A percentile compares a stretch with the other conserved stretches of the same genome.
Evolutionary conservation across 2,888 invertebrate species (phyloP).

Genomic region (Callosobruchus maculatus): DNA sequence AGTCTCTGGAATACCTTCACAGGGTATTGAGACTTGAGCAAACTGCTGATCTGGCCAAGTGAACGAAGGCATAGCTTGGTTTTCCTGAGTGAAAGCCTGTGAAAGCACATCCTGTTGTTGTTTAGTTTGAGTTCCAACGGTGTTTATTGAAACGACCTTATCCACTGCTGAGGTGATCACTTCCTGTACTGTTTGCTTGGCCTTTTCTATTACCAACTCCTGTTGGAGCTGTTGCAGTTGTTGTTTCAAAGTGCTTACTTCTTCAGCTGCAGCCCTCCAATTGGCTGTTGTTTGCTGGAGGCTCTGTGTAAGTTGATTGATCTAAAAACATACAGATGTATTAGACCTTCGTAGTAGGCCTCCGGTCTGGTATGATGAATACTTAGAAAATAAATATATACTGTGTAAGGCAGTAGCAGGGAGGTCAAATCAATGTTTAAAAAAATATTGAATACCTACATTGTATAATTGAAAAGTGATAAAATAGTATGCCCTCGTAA

Average conservation of each 20-base stretch:
- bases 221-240: constrained; percentile 17
- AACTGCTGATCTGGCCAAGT: neutral
- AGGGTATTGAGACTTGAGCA: neutral
- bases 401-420: too few species aligned
- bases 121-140: constrained; percentile 17
- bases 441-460: too few species aligned
- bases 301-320: constrained; percentile 13
- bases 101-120: neutral
- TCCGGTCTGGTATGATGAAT: too few species aligned
- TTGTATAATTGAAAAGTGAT: too few species aligned
- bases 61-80: neutral
- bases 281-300: constrained; percentile 11
- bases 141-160: constrained; percentile 11
- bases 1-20: neutral
- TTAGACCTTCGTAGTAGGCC: too few species aligned
- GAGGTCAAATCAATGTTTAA: too few species aligned
- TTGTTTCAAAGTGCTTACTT: constrained; percentile 25
- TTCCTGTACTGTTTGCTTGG: constrained; percentile 22
- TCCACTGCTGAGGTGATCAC: constrained; percentile 23
- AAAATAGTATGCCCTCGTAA: too few species aligned
- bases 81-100: too few species aligned
- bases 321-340: constrained; percentile 7
- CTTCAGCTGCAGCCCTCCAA: constrained; percentile 23
- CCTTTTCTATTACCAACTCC: constrained; percentile 23
- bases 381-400: too few species aligned